Base-by-base conservation (phyloP, 1,140 invertebrate species). In the Bombus difficillimus region DNA sequence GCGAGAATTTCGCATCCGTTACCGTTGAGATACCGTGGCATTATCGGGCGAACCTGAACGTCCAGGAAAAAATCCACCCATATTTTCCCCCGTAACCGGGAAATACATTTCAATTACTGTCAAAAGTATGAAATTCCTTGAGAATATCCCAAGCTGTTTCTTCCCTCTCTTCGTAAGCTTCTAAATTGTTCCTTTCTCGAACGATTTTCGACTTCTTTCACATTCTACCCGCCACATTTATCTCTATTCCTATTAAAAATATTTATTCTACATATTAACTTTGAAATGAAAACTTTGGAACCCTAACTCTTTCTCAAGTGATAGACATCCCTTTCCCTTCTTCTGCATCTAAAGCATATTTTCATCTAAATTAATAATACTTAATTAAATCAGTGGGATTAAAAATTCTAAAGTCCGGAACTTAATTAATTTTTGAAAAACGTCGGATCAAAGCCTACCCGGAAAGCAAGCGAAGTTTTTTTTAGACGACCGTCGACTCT, bases 1-100 rank as follows among this genome's bases (percentile, higher is more conserved):
- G 34, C 32, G 81, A 74, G 74, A 64, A 76, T 75, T 83, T 76
- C 81, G 81, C 81, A 66, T 83, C 81, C 81, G 73, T 83, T 83
- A 83, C 41, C 72, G 73, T 39, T 25, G 62, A 75, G 81, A 83
- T 83, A 76, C 69, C 47, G 32, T 18, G 41, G 57, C 59, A 53
- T 83, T 83, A 83, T 76, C 73, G 57, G 59, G 32, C 68, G 41
- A 66, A 53, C 28, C 39, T 12, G 41, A 34, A 34, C 22, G 41
- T n/a, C 25, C 25, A 39, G 28, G 34, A 66, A 47, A 75, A 75
- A 75, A 76, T 34, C 32, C 37, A 25, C 12, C 25, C n/a, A 57
- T 64, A 47, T 76, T 82, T 62, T 47, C n/a, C 37, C 18, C 13
- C 39, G 13, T 66, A 37, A 66, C 53, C 15, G 34, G 39, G 32